phyloP scores from a whole-genome alignment of 2,888 invertebrate species.

The Augochlorella aurata region DNA sequence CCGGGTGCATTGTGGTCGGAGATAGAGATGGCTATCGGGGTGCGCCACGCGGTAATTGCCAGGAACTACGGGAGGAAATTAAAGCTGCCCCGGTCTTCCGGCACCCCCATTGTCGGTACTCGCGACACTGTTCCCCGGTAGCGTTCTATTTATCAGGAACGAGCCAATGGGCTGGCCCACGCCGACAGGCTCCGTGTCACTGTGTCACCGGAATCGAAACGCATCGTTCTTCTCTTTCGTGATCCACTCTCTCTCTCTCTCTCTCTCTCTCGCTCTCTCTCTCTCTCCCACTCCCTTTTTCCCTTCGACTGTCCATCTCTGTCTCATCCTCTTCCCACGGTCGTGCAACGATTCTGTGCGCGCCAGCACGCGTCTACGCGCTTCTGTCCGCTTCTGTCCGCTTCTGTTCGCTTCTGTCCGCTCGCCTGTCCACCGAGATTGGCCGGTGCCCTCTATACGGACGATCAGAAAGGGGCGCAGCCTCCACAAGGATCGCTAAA shows the following conservation, averaged over 20 bases:
- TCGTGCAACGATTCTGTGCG: constrained; percentile 27
- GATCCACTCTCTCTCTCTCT: neutral
- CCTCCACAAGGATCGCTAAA: constrained; percentile 46
- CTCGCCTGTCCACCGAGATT: constrained; percentile 43
- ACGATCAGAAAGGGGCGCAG: constrained; percentile 39
- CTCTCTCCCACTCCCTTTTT: no score
- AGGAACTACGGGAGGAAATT: constrained; percentile 81
- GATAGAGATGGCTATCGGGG: constrained; percentile 79
- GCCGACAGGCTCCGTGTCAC: constrained; percentile 76
- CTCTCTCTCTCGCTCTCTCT: neutral
- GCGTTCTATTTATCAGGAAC: constrained; percentile 77
- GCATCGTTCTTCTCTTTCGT: constrained; percentile 40
- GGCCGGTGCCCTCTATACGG: constrained; percentile 29
- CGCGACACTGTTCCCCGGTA: constrained; percentile 75
- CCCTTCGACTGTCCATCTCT: neutral
- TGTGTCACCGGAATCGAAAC: constrained; percentile 78
- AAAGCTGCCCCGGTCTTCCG: constrained; percentile 80
- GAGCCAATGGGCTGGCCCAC: constrained; percentile 71
- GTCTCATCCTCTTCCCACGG: constrained; percentile 21
- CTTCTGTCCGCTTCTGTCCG: constrained; percentile 24
- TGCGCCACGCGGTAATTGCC: constrained; percentile 79
- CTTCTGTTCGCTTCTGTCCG: constrained; percentile 4
- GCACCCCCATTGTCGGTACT: constrained; percentile 73
- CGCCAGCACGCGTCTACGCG: constrained; percentile 33
- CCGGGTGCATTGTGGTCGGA: constrained; percentile 75